Evolutionary conservation across 1,140 invertebrate genomes (phyloP).

Genomic region (Xylocopa sonorina): DNA sequence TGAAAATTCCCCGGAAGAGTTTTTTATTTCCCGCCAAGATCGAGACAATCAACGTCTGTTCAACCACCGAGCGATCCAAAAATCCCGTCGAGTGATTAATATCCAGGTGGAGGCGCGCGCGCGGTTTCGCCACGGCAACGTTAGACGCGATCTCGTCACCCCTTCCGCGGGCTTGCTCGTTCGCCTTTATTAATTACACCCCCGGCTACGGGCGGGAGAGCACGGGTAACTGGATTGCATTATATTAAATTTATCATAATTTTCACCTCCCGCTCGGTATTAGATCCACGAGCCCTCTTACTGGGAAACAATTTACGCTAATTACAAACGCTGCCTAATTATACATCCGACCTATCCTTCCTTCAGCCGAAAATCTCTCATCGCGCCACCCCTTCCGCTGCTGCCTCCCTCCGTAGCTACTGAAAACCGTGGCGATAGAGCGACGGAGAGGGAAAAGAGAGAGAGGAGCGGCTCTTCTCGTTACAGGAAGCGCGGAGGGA

Average conservation of each 20-base stretch:
- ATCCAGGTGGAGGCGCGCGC: not conserved
- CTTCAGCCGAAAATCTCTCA: slow-evolving; percentile 65
- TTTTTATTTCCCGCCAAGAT: too few relatives aligned
- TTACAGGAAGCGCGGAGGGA: slow-evolving; percentile 63
- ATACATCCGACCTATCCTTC: slow-evolving; percentile 71
- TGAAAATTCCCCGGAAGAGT: too few relatives aligned
- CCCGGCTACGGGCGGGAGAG: slow-evolving; percentile 2
- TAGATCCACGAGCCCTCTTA: slow-evolving; percentile 65
- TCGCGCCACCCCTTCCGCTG: slow-evolving; percentile 39
- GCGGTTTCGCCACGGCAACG: not conserved
- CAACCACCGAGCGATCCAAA: too few relatives aligned
- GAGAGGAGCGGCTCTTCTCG: slow-evolving; percentile 65
- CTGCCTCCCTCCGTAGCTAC: slow-evolving; percentile 44
- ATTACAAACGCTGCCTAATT: slow-evolving; percentile 80
- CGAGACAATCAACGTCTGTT: too few relatives aligned
- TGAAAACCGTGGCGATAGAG: too few relatives aligned
- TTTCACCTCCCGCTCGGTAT: slow-evolving; percentile 60
- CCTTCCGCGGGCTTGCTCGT: not conserved
- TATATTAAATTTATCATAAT: slow-evolving; percentile 69
- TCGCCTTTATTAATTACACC: slow-evolving; percentile 60
- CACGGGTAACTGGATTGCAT: slow-evolving; percentile 61
- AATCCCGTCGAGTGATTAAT: slow-evolving; percentile 1
- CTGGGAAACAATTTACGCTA: slow-evolving; percentile 81
- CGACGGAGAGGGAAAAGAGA: slow-evolving; percentile 14
- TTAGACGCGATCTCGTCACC: not conserved